Evolutionary conservation across 2,113 vertebrate genomes (phyloP).

Genomic region (Coryphaenoides rupestris): DNA sequence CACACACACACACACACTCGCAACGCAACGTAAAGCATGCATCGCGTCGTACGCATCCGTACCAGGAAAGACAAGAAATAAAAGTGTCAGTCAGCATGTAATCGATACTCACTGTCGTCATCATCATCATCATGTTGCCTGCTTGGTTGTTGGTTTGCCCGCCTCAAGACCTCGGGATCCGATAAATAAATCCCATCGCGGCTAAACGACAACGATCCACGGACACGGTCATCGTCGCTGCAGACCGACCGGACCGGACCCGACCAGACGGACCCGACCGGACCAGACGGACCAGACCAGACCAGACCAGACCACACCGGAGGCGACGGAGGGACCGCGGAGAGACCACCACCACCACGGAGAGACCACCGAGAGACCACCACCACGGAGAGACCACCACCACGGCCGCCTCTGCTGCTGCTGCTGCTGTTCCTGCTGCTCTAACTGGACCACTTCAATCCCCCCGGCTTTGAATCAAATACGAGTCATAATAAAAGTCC

Average conservation of each 20-base stretch:
- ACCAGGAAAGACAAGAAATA: not conserved
- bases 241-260: too few relatives aligned
- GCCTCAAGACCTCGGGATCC: slow-evolving; percentile 76
- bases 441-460: too few relatives aligned
- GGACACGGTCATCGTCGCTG: too few relatives aligned
- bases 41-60: not conserved
- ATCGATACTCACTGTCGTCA: slow-evolving; percentile 76
- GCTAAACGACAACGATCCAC: slow-evolving; percentile 33
- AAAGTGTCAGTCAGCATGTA: slow-evolving; percentile 33
- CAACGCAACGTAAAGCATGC: not conserved
- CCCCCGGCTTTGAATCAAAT: too few relatives aligned
- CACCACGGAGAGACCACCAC: too few relatives aligned
- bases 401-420: too few relatives aligned
- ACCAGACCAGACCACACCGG: too few relatives aligned
- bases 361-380: slow-evolving; percentile 37
- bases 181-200: slow-evolving; percentile 50
- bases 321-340: not conserved
- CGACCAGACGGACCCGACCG: too few relatives aligned
- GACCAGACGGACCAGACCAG: too few relatives aligned
- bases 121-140: too few relatives aligned
- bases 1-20: not conserved
- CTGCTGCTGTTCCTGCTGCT: too few relatives aligned
- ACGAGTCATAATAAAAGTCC: too few relatives aligned
- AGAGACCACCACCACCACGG: slow-evolving; percentile 39
- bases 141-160: slow-evolving; percentile 31